Conservation (phyloP, 2,113 vertebrate species). For the Trichomycterus rosablanca region DNA sequence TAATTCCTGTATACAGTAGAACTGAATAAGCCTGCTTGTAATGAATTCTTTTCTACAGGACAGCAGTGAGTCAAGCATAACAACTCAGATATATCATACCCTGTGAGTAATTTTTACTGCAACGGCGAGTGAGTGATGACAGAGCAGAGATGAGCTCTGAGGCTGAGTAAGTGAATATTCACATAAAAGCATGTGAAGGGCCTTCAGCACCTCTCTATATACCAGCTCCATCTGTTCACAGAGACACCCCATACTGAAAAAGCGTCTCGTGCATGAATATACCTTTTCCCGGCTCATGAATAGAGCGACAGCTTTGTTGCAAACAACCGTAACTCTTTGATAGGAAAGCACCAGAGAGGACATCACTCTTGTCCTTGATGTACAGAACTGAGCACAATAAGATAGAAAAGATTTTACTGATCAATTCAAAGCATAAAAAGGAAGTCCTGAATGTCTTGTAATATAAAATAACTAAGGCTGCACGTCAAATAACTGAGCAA, state of each 20-base stretch:
- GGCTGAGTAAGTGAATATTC: slow-evolving; percentile 17
- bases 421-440: background rate
- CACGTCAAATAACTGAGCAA: too few relatives aligned
- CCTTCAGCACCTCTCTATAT: slow-evolving; percentile 16
- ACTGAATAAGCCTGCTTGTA: too few relatives aligned
- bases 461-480: background rate
- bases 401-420: slow-evolving; percentile 6
- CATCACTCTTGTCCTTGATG: slow-evolving; percentile 30
- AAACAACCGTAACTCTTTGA: slow-evolving; percentile 32
- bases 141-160: slow-evolving; percentile 11
- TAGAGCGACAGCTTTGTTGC: slow-evolving; percentile 36
- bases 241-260: slow-evolving; percentile 2
- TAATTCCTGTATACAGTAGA: too few relatives aligned
- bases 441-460: background rate
- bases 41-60: too few relatives aligned
- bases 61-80: too few relatives aligned
- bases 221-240: slow-evolving; percentile 17
- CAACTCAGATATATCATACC: background rate
- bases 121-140: background rate
- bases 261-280: slow-evolving; percentile 18
- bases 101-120: slow-evolving; percentile 17
- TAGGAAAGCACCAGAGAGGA: slow-evolving; percentile 45
- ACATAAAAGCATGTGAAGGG: slow-evolving; percentile 31
- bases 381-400: slow-evolving; percentile 27
- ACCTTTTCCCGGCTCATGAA: slow-evolving; percentile 31